Evolutionary conservation across 2,797 vertebrate species (phyloP), one percentile per base, ranked within the genome.

Genomic region (Enteromius thamalakanensis): DNA sequence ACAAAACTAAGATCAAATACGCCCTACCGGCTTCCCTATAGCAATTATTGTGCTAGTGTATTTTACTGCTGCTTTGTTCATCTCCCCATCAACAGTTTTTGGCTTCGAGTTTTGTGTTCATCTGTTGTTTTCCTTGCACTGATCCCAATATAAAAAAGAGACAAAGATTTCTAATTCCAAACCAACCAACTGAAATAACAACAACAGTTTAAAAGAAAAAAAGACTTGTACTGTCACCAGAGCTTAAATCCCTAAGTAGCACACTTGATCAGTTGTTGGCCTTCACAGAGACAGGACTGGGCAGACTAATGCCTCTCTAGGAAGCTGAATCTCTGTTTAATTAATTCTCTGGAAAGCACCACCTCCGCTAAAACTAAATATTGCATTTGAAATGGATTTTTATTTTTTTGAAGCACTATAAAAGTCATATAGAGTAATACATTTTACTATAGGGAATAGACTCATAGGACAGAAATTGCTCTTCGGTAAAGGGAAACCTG

Each of bases 81-180:
- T 49, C 51, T 71, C 26, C 47, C 3, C 29, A 47, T 32, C n/a
- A 51, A 51, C n/a, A 40, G n/a, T 40, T 81, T 37, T 74, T 74
- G 70, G 45, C 80, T 74, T 72, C 0, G n/a, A 14, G 53, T 80
- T 72, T 47, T 58, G 47, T 19, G 17, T 47, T 69, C 19, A 6
- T 72, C 53, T 29, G 55, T 37, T 71, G 53, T 80, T 45, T 58
- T 80, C 5, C 40, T 71, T 71, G 53, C 17, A 55, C 51, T 55
- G 51, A 80, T 80, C 68, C 60, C 79, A 60, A 71, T 53, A 71
- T 80, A 68, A 80, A 70, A 60, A 32, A 32, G 23, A 62, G 40
- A 8, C 15, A 3, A 60, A 47, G 12, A 71, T 80, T 23, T 71
- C 68, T 80, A 37, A 80, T 58, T 68, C 37, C 6, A 42, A 70